Conservation (phyloP, 2,797 vertebrate genomes). For the Liasis olivaceus region DNA sequence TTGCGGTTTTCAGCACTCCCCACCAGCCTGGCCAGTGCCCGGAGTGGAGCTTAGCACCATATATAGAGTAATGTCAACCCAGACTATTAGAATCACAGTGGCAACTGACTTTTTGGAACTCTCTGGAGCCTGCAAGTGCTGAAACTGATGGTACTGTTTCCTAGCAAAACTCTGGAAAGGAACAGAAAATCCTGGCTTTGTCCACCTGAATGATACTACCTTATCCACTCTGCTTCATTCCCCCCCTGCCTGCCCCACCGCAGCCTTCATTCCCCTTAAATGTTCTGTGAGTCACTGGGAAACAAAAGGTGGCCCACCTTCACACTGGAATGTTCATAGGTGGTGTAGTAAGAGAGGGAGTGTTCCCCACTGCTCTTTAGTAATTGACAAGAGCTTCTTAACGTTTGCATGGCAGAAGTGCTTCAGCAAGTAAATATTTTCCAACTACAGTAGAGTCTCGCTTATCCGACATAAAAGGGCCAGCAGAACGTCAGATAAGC, state of each 20-base stretch:
- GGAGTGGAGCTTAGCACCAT: not conserved
- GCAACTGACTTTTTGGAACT: not conserved
- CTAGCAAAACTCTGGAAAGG: not conserved
- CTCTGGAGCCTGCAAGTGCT: not conserved
- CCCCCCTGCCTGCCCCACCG: not conserved
- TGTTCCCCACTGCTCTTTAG: not conserved
- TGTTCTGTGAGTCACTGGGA: not conserved
- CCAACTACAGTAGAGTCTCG: not conserved
- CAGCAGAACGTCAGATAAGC: no score
- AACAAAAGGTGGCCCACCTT: not conserved
- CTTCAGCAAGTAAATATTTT: not conserved
- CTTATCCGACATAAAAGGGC: no score
- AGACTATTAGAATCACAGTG: not conserved
- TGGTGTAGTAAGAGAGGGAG: not conserved
- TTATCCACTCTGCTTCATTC: not conserved
- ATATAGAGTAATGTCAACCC: not conserved
- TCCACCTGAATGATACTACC: not conserved
- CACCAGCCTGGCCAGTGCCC: not conserved
- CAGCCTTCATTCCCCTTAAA: not conserved
- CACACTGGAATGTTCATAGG: not conserved
- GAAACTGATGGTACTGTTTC: not conserved
- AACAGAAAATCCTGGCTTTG: not conserved
- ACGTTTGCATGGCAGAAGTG: not conserved
- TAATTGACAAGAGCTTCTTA: not conserved
- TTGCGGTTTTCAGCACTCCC: not conserved